These are phyloP conservation scores for Anguilla megastoma DNA, from an alignment of 2,797 vertebrate genomes.

Conservation along the genomic window DNA sequence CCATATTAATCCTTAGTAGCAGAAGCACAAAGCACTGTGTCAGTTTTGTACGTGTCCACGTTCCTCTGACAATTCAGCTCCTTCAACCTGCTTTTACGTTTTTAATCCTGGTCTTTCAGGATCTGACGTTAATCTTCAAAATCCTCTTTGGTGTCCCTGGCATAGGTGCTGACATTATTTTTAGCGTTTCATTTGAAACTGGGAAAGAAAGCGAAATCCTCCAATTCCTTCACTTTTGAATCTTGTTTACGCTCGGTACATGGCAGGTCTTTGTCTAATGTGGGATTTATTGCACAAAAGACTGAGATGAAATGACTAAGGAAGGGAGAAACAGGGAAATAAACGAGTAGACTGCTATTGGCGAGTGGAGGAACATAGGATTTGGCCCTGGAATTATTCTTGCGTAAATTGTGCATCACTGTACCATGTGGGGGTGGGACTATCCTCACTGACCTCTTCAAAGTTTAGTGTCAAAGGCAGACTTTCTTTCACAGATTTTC, in stretches of 20 bases:
- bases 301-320: neutral
- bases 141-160: neutral
- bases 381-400: neutral
- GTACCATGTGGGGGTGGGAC: neutral
- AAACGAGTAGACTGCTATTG: neutral
- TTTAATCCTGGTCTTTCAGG: slow-evolving; percentile 7
- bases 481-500: neutral
- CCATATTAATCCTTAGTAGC: neutral
- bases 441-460: neutral
- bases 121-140: neutral
- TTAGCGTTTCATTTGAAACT: neutral
- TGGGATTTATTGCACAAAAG: neutral
- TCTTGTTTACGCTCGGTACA: neutral
- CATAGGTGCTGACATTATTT: neutral
- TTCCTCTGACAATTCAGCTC: neutral
- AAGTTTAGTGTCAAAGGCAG: neutral
- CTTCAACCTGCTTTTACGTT: neutral
- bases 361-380: neutral
- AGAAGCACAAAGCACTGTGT: neutral
- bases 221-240: neutral
- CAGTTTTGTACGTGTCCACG: neutral
- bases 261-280: neutral
- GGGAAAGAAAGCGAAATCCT: neutral
- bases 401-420: neutral
- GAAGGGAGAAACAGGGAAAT: neutral